Percentiles rank a stretch among this genome's conserved stretches.
Evolutionary conservation across 2,113 vertebrate species (phyloP).

Genomic region (Tachuris rubrigastra): DNA sequence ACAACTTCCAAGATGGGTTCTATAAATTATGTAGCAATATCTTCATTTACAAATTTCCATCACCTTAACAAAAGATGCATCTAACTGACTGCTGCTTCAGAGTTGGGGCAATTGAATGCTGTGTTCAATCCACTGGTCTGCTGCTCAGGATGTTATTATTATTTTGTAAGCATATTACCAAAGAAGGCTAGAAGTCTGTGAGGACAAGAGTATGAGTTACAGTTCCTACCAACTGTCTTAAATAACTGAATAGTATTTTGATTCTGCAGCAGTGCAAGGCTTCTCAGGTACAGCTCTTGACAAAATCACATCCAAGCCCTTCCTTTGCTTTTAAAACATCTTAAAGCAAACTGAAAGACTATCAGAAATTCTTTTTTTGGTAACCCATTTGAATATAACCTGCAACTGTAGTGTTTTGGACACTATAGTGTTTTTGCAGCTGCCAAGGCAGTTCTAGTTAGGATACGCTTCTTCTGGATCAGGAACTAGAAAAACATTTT

Average conservation of each 20-base stretch:
- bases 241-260: background rate
- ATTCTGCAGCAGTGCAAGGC: background rate
- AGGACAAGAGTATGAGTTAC: background rate
- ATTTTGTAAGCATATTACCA: background rate
- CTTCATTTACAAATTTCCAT: background rate
- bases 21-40: background rate
- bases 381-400: background rate
- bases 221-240: background rate
- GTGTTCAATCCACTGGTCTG: background rate
- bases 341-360: background rate
- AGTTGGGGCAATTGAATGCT: background rate
- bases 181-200: background rate
- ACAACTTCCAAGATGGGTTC: background rate
- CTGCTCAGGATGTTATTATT: background rate
- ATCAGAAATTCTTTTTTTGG: background rate
- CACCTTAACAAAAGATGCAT: background rate
- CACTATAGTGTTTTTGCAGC: background rate
- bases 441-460: background rate
- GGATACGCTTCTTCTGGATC: background rate
- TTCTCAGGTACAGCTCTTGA: background rate
- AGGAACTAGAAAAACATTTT: conserved; percentile 3
- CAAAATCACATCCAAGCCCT: background rate
- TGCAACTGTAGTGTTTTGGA: background rate
- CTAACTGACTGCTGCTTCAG: background rate
- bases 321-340: background rate